phyloP scores from a whole-genome alignment of 2,113 vertebrate genomes.

The Gymnobelideus leadbeateri region DNA sequence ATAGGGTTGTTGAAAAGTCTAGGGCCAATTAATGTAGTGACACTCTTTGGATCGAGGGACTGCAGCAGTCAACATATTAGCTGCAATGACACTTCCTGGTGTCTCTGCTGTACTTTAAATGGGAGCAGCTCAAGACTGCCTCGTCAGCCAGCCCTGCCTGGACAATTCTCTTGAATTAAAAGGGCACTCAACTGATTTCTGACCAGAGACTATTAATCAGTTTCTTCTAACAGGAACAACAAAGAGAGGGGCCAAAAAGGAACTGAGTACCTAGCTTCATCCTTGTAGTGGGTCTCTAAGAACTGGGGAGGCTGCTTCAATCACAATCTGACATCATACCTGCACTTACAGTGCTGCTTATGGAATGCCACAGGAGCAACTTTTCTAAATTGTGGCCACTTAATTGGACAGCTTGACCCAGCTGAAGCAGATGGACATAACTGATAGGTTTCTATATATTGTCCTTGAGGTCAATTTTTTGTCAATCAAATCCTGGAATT shows the following conservation, averaged over 20 bases:
- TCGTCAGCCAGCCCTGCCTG: not conserved
- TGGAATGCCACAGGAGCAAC: not conserved
- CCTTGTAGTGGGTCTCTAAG: not conserved
- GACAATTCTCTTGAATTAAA: not conserved
- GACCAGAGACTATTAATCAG: not conserved
- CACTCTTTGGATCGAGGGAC: not conserved
- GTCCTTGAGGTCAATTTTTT: not conserved
- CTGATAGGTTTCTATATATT: not conserved
- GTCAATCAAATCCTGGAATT: not conserved
- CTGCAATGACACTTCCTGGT: not conserved
- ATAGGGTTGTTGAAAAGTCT: not conserved
- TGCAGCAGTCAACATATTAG: not conserved
- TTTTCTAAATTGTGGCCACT: not conserved
- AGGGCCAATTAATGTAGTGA: not conserved
- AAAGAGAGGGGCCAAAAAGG: not conserved
- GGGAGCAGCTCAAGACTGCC: no score
- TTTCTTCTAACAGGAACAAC: not conserved
- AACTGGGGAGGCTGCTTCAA: not conserved
- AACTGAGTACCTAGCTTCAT: not conserved
- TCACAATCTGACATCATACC: not conserved
- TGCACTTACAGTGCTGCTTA: not conserved
- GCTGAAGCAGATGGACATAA: not conserved
- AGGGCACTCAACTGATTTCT: not conserved
- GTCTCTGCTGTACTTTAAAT: no score
- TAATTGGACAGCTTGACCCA: not conserved